Percentiles rank a stretch among this genome's conserved stretches.
Evolutionary conservation across 2,888 invertebrate genomes (phyloP).

Genomic region (Octonoba sinensis): DNA sequence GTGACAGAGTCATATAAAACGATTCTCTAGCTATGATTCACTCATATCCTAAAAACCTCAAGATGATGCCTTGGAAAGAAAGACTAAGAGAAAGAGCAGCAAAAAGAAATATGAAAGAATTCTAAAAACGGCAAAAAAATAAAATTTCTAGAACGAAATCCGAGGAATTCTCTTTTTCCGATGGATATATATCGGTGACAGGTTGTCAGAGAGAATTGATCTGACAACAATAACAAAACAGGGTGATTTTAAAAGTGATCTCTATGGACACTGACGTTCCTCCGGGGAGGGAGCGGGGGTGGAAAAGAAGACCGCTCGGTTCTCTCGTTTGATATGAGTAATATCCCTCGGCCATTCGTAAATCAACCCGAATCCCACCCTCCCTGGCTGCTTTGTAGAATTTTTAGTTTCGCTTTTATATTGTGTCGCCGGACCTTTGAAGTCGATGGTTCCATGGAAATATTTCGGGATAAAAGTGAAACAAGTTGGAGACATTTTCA

Average conservation of each 20-base stretch:
- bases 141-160: conserved; percentile 40
- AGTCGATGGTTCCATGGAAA: conserved; percentile 12
- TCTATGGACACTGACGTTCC: conserved; percentile 57
- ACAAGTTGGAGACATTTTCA: background rate
- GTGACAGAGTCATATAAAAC: conserved; percentile 63
- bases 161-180: conserved; percentile 33
- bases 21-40: conserved; percentile 60
- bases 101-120: conserved; percentile 12
- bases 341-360: conserved; percentile 57
- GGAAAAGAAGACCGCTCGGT: conserved; percentile 12
- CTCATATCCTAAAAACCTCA: conserved; percentile 49
- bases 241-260: conserved; percentile 63
- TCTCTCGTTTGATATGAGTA: conserved; percentile 42
- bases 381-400: conserved; percentile 32
- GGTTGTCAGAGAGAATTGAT: conserved; percentile 58
- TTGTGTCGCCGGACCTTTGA: conserved; percentile 59
- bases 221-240: conserved; percentile 57
- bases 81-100: conserved; percentile 14
- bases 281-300: conserved; percentile 8
- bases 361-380: conserved; percentile 40
- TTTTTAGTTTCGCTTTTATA: conserved; percentile 61
- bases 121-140: conserved; percentile 36
- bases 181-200: conserved; percentile 58
- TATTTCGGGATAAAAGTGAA: background rate
- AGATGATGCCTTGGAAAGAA: conserved; percentile 37